Base-by-base conservation (phyloP, 1,140 invertebrate genomes). In the Dreissena rostriformis region DNA sequence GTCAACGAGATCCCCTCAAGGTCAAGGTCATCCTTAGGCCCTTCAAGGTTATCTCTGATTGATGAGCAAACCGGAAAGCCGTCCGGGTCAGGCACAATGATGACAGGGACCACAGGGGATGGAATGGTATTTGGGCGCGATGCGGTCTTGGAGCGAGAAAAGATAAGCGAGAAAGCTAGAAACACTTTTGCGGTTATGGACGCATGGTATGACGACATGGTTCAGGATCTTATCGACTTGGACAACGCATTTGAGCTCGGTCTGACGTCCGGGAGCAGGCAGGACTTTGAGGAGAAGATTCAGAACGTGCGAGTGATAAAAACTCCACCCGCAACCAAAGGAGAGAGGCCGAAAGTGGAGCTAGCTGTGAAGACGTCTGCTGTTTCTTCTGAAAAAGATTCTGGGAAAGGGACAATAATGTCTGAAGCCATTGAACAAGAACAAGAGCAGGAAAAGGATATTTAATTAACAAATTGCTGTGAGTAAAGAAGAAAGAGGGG, bases 111-210 rank as follows among this genome's bases (percentile, higher is more conserved):
- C 2, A 84, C 74, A 51, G 78, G 76, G 0, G 86, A 86, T 24
- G 85, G 85, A 8, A 86, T 84, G 29, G 78, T 89, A n/a, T 86
- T 90, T 55, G 88, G 88, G 68, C 77, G 87, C 22, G 91, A 91
- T 26, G 86, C 87, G 65, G 74, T 88, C 1, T 73, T 76, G 28
- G 91, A 91, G 84, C 71, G 89, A 22, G 87, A 91, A 52, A 89
- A 87, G 55, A 86, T 91, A 0, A 89, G 89, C 63, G 84, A 84
- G 66, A 87, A 88, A 71, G 87, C 90, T 28, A 73, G 76, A 29
- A 85, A 87, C 53, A 88, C 84, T 55, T 91, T 86, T 79, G 73
- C 75, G 28, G 89, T 86, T 22, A 78, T 91, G 61, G 87, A 90
- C 79, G 49, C 70, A 7, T 77, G 91, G 19, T 91, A 91, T 85